These are phyloP conservation scores for Sebastes hubbsi DNA, from an alignment of 2,797 vertebrate species.

Conservation along the genomic window DNA sequence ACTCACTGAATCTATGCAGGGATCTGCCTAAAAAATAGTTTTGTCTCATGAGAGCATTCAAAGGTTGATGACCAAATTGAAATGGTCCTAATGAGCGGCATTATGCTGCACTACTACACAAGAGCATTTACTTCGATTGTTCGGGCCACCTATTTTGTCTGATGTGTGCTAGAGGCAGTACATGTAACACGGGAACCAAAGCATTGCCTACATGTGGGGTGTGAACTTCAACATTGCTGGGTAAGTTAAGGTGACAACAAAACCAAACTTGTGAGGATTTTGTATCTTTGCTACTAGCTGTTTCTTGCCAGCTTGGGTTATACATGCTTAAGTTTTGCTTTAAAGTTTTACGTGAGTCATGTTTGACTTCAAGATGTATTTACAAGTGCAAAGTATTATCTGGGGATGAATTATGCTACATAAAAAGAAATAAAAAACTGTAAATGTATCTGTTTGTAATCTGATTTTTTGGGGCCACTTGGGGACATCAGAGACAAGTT, in stretches of 20 bases:
- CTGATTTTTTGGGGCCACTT: background rate
- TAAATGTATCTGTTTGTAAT: background rate
- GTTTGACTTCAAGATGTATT: background rate
- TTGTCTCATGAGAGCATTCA: background rate
- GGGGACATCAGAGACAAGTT: background rate
- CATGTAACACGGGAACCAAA: background rate
- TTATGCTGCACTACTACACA: background rate
- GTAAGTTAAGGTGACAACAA: background rate
- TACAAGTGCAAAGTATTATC: background rate
- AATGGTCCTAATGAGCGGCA: background rate
- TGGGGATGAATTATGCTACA: background rate
- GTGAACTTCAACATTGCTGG: background rate
- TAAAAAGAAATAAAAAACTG: background rate
- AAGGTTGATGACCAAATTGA: background rate
- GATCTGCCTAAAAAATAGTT: background rate
- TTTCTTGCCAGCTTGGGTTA: background rate
- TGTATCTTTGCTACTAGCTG: background rate
- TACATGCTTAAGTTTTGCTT: background rate
- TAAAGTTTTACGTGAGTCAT: background rate
- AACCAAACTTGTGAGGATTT: background rate
- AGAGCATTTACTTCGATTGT: background rate
- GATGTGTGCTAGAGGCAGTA: background rate
- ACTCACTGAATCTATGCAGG: background rate
- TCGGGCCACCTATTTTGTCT: background rate
- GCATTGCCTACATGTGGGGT: background rate